A percentile compares a stretch with the other conserved stretches of the same genome.
Conservation (phyloP, 2,888 invertebrate genomes). For the Drosophila sordidapex region DNA sequence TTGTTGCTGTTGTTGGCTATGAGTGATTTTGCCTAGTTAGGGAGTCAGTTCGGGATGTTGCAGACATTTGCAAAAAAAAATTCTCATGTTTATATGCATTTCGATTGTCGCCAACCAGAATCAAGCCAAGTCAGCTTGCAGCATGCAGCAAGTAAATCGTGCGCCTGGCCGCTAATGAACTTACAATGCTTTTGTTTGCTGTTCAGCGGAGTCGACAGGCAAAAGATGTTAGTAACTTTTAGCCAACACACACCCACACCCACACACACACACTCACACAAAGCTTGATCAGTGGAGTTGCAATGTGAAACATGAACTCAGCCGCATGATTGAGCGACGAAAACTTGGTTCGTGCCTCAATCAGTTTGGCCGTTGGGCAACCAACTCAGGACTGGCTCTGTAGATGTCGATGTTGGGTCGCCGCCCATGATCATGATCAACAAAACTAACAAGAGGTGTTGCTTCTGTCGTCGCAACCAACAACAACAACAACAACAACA, state of each 20-base stretch:
- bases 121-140: background rate
- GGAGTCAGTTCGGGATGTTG: constrained; percentile 43
- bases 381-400: constrained; percentile 15
- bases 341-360: constrained; percentile 61
- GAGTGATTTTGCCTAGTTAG: constrained; percentile 81
- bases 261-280: constrained; percentile 13
- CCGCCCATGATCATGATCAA: constrained; percentile 75
- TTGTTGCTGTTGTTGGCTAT: constrained; percentile 48
- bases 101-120: constrained; percentile 52
- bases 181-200: constrained; percentile 68
- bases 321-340: constrained; percentile 70
- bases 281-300: constrained; percentile 52
- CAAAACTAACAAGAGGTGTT: constrained; percentile 83
- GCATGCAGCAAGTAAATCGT: constrained; percentile 64
- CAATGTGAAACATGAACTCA: constrained; percentile 69
- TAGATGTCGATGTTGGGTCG: constrained; percentile 16
- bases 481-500: constrained; percentile 16
- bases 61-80: constrained; percentile 55
- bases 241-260: constrained; percentile 15
- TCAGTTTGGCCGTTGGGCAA: constrained; percentile 46
- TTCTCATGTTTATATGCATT: constrained; percentile 81
- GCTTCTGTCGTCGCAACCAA: constrained; percentile 70
- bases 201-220: constrained; percentile 30
- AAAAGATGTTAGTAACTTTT: constrained; percentile 17
- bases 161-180: constrained; percentile 82